Evolutionary conservation across 2,888 invertebrate genomes (phyloP).

Genomic region (Erebia ligea): DNA sequence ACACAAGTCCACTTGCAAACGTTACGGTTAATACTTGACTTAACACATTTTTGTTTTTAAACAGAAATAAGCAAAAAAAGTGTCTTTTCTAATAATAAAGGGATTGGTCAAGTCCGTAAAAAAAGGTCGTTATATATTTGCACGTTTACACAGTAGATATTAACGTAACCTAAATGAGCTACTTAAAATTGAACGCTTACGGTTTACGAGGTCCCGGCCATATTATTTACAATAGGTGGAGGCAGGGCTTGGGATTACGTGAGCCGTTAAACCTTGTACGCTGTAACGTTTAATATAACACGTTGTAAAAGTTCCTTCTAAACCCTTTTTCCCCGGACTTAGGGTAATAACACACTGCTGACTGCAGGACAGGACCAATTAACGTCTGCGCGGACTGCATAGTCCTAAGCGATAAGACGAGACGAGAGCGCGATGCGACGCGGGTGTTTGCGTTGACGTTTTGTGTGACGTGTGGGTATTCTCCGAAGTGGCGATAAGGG

Average conservation of each 20-base stretch:
- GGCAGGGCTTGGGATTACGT: constrained; percentile 39
- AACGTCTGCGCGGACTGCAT: no score
- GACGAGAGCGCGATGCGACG: no score
- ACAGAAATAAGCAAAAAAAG: no score
- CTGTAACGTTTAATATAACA: constrained; percentile 24
- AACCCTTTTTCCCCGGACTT: background rate
- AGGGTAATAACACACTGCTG: background rate
- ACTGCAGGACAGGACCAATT: background rate
- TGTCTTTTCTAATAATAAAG: no score
- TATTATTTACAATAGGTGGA: constrained; percentile 41
- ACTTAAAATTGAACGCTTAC: constrained; percentile 44
- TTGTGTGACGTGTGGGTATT: no score
- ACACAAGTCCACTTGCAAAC: no score
- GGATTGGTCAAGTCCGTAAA: background rate
- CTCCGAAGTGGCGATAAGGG: no score
- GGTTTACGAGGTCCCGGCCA: constrained; percentile 43
- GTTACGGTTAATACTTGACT: no score
- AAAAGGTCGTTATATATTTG: constrained; percentile 15
- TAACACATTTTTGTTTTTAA: no score
- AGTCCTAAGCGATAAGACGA: no score
- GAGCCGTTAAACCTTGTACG: constrained; percentile 38
- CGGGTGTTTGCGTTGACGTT: no score
- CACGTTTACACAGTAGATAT: constrained; percentile 18
- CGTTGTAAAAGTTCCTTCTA: constrained; percentile 4
- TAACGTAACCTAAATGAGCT: constrained; percentile 41